Base-by-base conservation (phyloP, 2,888 invertebrate species). In the Drosophila peninsularis region DNA sequence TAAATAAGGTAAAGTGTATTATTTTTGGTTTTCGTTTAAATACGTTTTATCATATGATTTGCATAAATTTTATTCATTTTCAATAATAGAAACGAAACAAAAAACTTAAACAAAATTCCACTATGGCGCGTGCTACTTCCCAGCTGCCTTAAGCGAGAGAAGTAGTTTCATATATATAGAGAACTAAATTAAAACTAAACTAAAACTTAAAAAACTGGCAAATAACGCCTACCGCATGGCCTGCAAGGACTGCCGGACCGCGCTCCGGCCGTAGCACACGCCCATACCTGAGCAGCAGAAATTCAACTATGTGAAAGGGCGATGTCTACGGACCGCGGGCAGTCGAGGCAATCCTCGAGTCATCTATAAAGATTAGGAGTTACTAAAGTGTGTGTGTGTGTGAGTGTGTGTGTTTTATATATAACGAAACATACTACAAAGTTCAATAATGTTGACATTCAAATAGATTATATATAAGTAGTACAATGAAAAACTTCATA, bases 81-180 rank as follows among this genome's bases (percentile, higher is more conserved):
- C 70, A 84, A 85, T 88, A 84, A 90, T 81, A 82, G 67, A 84
- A 90, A 84, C 82, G 81, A 87, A 76, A 84, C 82, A 87, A 84
- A 77, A 88, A 90, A 90, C 76, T 88, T 80, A 90, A 89, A 89
- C 82, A 88, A 86, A 88, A 90, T 90, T 90, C 78, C 80, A 89
- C 90, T 89, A 90, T 88, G 81, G 79, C 82, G 69, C 57, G 63
- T 60, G 62, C 71, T 52, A 52, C 53, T 42, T 19, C 63, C 66
- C 54, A 53, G 21, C 14, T 5, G 14, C n/a, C 13, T 5, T 44
- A 52, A 49, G 42, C 61, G 56, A 61, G 64, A 57, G 61, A 49
- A 54, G 69, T 50, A 54, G 60, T 62, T 30, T 47, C 27, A 30
- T 47, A 71, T 62, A 69, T 63, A 78, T 66, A 68, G 53, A 53